A percentile compares a stretch with the other conserved stretches of the same genome.
These are phyloP conservation scores for Alectura lathami DNA, from an alignment of 2,113 vertebrate species.

Conservation along the genomic window DNA sequence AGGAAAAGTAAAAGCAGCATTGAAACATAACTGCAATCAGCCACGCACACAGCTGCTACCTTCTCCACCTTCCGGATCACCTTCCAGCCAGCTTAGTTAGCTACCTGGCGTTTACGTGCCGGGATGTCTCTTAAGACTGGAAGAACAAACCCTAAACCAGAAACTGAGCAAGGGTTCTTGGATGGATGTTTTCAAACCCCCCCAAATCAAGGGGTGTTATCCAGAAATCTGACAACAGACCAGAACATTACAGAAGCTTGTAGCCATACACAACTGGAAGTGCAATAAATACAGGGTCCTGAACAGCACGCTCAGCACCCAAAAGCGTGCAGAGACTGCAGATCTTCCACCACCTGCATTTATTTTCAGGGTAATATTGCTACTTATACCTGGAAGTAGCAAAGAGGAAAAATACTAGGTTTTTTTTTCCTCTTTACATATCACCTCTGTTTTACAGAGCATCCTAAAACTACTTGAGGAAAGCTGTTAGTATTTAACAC, in stretches of 20 bases:
- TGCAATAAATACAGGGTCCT: background rate
- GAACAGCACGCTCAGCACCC: background rate
- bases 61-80: background rate
- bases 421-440: background rate
- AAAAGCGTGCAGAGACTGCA: background rate
- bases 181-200: background rate
- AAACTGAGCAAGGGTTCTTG: background rate
- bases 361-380: background rate
- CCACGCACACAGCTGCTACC: fast-evolving
- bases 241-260: background rate
- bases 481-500: background rate
- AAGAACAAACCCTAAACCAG: background rate
- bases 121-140: background rate
- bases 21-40: background rate
- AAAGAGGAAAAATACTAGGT: background rate
- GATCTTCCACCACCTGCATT: background rate
- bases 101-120: background rate
- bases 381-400: background rate
- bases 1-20: background rate
- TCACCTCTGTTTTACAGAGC: background rate
- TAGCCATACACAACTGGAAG: background rate
- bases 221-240: background rate
- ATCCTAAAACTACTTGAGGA: background rate
- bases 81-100: background rate
- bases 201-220: background rate